Evolutionary conservation across 2,113 vertebrate genomes (phyloP), one percentile per base, ranked within the genome.

Genomic region (Thryonomys swinderianus): DNA sequence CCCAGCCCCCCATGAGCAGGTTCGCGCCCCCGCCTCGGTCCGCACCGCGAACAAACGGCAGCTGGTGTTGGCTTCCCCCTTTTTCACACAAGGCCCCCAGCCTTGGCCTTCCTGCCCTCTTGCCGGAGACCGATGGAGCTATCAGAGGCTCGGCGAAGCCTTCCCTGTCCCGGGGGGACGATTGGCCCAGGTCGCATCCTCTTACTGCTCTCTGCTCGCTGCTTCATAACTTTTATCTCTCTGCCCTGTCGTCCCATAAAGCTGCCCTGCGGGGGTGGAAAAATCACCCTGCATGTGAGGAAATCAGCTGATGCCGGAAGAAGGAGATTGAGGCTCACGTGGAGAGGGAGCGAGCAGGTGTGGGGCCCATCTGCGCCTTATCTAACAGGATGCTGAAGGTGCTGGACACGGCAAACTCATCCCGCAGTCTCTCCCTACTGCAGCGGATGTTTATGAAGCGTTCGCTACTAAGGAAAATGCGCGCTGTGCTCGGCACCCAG

Each of bases 1-100:
- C n/a, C 25, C 53, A 7, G 32, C 10, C 23, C 9, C 12, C 6
- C 2, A 0, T n/a, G n/a, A n/a, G n/a, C n/a, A n/a, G n/a, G n/a
- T n/a, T n/a, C n/a, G n/a, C n/a, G n/a, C n/a, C n/a, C n/a, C n/a
- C n/a, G n/a, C n/a, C n/a, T n/a, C n/a, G n/a, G n/a, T n/a, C n/a
- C n/a, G n/a, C n/a, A n/a, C n/a, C n/a, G n/a, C n/a, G n/a, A n/a
- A n/a, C n/a, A n/a, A n/a, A n/a, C n/a, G 32, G 21, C 57, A 51
- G 40, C 64, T 25, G 34, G 18, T 18, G 4, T n/a, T 34, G 6
- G 17, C 25, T 57, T 48, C 10, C 55, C 14, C 48, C 14, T 1
- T 85, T 11, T 42, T 57, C 42, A 40, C 6, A 37, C 5, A 48
- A 53, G 12, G 21, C 53, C 13, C 62, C 25, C 34, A 25, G 7